Evolutionary conservation across 1,140 invertebrate genomes (phyloP), one percentile per base, ranked within the genome.

Genomic region (Drosophila murphyi): DNA sequence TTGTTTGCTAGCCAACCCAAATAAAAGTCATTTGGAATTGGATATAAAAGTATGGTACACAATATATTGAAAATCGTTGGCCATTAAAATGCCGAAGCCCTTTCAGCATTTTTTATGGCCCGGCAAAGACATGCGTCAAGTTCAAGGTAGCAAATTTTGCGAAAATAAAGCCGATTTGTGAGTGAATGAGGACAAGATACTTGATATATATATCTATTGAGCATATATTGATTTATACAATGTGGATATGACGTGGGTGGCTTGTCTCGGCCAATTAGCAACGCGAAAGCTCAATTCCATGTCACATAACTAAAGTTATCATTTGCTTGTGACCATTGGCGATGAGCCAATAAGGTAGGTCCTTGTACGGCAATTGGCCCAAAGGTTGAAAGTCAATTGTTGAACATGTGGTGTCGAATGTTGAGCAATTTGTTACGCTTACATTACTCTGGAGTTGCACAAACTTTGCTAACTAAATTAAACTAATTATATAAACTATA

Each of bases 1-100:
- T 51, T 61, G 59, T 43, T 59, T 10, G 39, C 7, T 34, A 34
- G 6, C 32, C 12, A 20, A 6, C 3, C 31, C 54, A 12, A 35
- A 72, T 56, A 72, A 73, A 69, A 61, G 50, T 68, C 64, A 41
- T 48, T 35, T 20, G 28, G 50, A 47, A 73, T 73, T 70, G 57
- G 72, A 62, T 62, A 62, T 47, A 74, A 61, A 62, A 74, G 72
- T 62, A 61, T 74, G 47, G 56, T 48, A 10, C 29, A 68, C 32
- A 72, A 74, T 70, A 74, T 74, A 74, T 74, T 74, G 72, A 70
- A 65, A 74, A 74, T 62, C 52, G 57, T 41, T 45, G 45, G 57
- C 65, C 72, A 70, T 74, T 74, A 62, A 74, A 74, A 62, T 74
- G 72, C 67, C 72, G 62, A 62, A 51, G 32, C 37, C 31, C 43